Base-by-base conservation (phyloP, 2,888 invertebrate genomes). In the Cancer borealis region DNA sequence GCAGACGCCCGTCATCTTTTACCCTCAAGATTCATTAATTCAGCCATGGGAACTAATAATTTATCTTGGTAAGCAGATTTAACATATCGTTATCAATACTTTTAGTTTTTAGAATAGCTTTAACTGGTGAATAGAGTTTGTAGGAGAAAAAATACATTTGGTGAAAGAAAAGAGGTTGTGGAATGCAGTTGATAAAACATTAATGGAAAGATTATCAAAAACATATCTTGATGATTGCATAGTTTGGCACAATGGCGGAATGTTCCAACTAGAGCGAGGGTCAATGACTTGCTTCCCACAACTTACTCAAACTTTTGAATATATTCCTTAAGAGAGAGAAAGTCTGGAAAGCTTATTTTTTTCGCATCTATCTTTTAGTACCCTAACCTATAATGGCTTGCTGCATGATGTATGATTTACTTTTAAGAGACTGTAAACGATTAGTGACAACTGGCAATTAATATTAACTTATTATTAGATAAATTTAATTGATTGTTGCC, bases 1-100 rank as follows among this genome's bases (percentile, higher is more conserved):
- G 92, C 97, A 98, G 96, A 97, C 97, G 96, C 97, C 96, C 6
- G 97, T 98, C 0, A 97, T 97, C 93, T 99, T 99, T 96, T 97
- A 98, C 96, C 98, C 98, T 0, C 96, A 96, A n/a, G 92, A 94
- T 46, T 0, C 60, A 30, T 39, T 87, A 73, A 95, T 6, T 96
- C 96, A 97, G 87, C 97, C 98, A 26, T 98, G 98, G 96, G 96
- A 97, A 92, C 97, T 98, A 47, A 97, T 97, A 1, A 97, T 98
- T 93, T 99, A 99, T 96, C 97, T 99, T 95, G 99, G 98, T 0
- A 98, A 73, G 88, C 54, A 30, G 45, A 26, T 14, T 17, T 45
- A 5, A 21, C 10, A 8, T 79, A 10, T 92, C n/a, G 3, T 79
- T 46, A 45, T 66, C 30, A 49, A 54, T 49, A 26, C 10, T 49